Conservation (phyloP, 2,113 vertebrate genomes). For the Pachycephala philippinensis region DNA sequence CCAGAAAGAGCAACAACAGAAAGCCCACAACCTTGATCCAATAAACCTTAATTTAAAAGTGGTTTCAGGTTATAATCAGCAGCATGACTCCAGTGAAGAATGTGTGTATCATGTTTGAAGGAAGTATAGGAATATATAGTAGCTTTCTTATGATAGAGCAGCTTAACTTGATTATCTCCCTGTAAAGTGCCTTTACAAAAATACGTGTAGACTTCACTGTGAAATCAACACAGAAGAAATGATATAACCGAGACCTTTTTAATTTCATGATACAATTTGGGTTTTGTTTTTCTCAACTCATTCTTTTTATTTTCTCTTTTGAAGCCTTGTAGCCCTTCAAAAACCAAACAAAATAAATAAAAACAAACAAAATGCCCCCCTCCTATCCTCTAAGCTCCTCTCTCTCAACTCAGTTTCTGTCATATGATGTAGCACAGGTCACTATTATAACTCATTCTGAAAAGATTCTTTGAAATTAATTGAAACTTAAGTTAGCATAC, state of each 20-base stretch:
- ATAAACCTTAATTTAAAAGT: neutral
- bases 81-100: neutral
- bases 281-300: neutral
- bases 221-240: neutral
- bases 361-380: fast-evolving
- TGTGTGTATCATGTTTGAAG: neutral
- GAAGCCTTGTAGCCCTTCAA: neutral
- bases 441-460: neutral
- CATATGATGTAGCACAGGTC: neutral
- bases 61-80: neutral
- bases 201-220: neutral
- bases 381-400: neutral
- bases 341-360: neutral
- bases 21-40: neutral
- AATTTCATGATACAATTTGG: neutral
- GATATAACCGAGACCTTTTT: neutral
- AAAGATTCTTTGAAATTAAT: neutral
- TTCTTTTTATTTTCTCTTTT: neutral
- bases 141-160: neutral
- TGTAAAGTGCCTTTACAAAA: neutral
- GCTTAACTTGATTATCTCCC: neutral
- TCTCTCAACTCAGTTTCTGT: neutral
- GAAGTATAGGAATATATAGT: neutral
- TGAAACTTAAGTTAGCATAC: neutral
- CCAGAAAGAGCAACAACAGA: neutral